Evolutionary conservation across 2,113 vertebrate species (phyloP).

Genomic region (Rhombomys opimus): DNA sequence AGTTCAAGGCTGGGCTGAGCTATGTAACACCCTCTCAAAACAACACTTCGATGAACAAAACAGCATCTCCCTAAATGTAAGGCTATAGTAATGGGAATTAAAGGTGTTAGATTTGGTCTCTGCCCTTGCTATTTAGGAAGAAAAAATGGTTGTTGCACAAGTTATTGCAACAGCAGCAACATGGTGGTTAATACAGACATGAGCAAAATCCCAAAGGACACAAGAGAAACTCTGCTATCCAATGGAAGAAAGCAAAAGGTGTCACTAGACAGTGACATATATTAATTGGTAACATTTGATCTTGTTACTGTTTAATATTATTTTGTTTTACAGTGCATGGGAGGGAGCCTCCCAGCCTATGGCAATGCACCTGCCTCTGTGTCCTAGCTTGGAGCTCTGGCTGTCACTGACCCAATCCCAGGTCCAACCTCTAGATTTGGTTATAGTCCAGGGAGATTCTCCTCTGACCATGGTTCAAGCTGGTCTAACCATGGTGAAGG

Average conservation of each 20-base stretch:
- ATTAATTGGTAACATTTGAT: background rate
- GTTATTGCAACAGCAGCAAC: background rate
- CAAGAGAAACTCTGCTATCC: background rate
- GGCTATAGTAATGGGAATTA: background rate
- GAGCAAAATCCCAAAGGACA: background rate
- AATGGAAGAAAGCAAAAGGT: background rate
- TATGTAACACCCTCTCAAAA: background rate
- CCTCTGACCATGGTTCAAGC: background rate
- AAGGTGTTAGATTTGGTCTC: background rate
- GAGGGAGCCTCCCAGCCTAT: background rate
- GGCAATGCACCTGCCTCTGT: background rate
- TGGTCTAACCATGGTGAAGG: background rate
- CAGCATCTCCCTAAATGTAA: background rate
- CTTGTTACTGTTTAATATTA: background rate
- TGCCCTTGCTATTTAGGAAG: background rate
- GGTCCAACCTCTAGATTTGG: background rate
- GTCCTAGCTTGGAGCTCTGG: background rate
- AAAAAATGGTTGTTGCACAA: background rate
- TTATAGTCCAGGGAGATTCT: background rate
- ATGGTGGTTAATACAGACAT: too few relatives aligned
- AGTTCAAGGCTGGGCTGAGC: background rate
- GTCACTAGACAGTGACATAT: background rate
- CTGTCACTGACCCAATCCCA: background rate
- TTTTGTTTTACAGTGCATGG: background rate
- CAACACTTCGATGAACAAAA: background rate